Evolutionary conservation across 2,888 invertebrate species (phyloP), one percentile per base, ranked within the genome.

Genomic region (Pristionchus fissidentatus): DNA sequence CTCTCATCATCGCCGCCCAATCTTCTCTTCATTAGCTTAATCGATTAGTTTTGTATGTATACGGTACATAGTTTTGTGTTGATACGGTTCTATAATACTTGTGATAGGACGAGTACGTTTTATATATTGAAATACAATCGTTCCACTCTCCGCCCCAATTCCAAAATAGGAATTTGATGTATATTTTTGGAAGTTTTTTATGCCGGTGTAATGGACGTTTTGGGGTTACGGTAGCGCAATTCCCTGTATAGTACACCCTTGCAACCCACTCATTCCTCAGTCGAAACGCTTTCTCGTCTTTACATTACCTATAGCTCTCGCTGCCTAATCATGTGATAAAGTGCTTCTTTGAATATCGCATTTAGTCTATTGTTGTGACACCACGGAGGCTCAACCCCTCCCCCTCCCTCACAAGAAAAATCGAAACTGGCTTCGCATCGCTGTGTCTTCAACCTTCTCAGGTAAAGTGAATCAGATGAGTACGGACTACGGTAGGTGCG

Each of bases 261-360:
- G 15, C 32, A 15, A 19, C 75, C 49, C 49, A 32, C 49, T 7
- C 75, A 46, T 77, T 77, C 75, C 75, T 77, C 49, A 77, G 26
- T 49, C 41, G 75, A 46, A 32, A 49, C 75, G 46, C 75, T 46
- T 77, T 77, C 75, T 49, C 49, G 49, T 77, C 49, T 41, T 46
- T 41, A 77, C 46, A 49, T 46, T 77, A 77, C 32, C 49, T 49
- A 77, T 77, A 46, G 75, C 49, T 77, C 70, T 70, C 49, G 49
- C 75, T 77, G 46, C 49, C 49, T 49, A 77, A 49, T 77, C 49
- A 77, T 49, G 75, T 49, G 75, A 77, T 77, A 77, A 77, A 77
- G 46, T 49, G 75, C 75, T 77, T 77, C 49, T 77, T 49, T 73
- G 46, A 38, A 70, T 7, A 38, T 5, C 49, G 19, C n/a, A n/a